Conservation (phyloP, 2,888 invertebrate species). For the Scelioninae gen. 2 region DNA sequence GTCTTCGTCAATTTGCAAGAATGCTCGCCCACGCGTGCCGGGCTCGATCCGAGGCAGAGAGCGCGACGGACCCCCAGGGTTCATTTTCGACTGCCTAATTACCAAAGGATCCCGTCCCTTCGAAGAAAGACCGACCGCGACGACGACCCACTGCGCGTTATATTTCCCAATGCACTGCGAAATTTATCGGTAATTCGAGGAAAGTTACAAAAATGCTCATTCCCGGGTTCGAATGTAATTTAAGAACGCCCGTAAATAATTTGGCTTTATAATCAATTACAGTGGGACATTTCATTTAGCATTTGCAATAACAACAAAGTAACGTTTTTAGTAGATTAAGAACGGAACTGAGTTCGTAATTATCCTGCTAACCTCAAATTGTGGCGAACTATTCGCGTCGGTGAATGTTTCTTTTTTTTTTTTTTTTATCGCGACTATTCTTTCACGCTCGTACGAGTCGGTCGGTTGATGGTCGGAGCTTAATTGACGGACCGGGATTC, state of each 20-base stretch:
- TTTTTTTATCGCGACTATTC: too few species aligned
- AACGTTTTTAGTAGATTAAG: constrained; percentile 23
- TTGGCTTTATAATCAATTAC: constrained; percentile 18
- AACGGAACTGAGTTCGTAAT: neutral
- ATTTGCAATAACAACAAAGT: constrained; percentile 24
- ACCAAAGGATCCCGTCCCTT: constrained; percentile 68
- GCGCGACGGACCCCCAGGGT: constrained; percentile 53
- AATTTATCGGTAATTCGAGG: constrained; percentile 52
- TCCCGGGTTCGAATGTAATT: constrained; percentile 38
- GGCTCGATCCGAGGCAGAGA: constrained; percentile 38
- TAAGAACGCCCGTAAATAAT: constrained; percentile 46
- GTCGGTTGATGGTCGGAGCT: too few species aligned
- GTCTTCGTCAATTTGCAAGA: constrained; percentile 55
- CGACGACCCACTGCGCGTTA: constrained; percentile 63
- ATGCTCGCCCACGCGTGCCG: constrained; percentile 54
- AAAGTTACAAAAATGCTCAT: constrained; percentile 45
- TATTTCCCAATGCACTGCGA: constrained; percentile 47
- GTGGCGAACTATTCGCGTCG: too few species aligned
- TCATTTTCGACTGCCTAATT: constrained; percentile 66
- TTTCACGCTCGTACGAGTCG: too few species aligned
- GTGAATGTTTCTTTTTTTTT: too few species aligned
- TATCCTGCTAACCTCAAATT: neutral
- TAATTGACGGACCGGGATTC: too few species aligned
- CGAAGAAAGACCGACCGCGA: constrained; percentile 58
- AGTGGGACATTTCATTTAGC: constrained; percentile 20